Evolutionary conservation across 2,888 invertebrate genomes (phyloP), one percentile per base, ranked within the genome.

Genomic region (Epirrita christyi): DNA sequence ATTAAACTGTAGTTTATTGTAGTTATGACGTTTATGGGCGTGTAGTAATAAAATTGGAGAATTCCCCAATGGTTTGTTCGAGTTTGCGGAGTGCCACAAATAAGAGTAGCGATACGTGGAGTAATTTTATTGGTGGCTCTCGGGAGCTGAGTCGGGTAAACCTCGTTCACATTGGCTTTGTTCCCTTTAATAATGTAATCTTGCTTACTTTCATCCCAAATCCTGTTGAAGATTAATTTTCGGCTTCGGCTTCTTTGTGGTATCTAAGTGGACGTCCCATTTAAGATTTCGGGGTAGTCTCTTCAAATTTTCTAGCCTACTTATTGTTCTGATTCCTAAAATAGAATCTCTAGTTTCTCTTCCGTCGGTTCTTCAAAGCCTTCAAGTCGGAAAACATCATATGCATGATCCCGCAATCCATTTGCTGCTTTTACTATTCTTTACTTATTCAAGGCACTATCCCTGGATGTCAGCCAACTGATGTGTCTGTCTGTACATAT

Each of bases 111-210:
- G 57, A 75, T 80, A 76, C 80, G 72, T 73, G 74, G 64, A 75
- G 80, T 81, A 81, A 84, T 83, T 83, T 83, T 78, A 81, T 83
- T 80, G 80, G 73, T 76, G 78, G 74, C 83, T 83, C 83, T 68
- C 76, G 86, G 86, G 85, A 85, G 78, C 74, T 69, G 70, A 51
- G 54, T 65, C 59, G 76, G 74, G 73, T 76, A 75, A 78, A 71
- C 71, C 76, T 75, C 73, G 73, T 76, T 76, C 75, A 76, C 77
- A 75, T 77, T 78, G 78, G 78, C 78, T 84, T 78, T 78, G 75
- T 75, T 78, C 68, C 70, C 72, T 76, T 77, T 80, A 78, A 80
- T 84, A 83, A 81, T 78, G 75, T 80, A 83, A 77, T 74, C 65
- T 72, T 45, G 57, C 61, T 61, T 59, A 51, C 58, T 57, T 61